Percentiles rank a stretch among this genome's conserved stretches.
phyloP scores from a whole-genome alignment of 2,113 vertebrate genomes.

The Oncorhynchus keta region DNA sequence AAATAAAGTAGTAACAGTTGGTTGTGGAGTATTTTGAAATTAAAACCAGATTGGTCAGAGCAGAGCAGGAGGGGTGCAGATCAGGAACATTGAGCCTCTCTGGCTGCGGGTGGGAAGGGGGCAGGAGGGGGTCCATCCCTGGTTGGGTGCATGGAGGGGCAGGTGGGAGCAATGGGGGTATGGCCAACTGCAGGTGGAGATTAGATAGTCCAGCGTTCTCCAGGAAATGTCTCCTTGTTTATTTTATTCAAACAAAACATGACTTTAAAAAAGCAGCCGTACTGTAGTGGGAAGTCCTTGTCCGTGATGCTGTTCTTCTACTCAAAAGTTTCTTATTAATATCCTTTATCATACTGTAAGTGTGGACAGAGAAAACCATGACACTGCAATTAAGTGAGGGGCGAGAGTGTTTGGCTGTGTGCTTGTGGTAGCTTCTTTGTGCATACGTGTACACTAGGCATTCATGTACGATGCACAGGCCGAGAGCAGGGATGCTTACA shows the following conservation, averaged over 20 bases:
- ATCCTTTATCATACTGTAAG: conserved; percentile 42
- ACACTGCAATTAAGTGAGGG: conserved; percentile 58
- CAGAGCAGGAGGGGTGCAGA: conserved; percentile 1
- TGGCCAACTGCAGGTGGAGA: conserved; percentile 40
- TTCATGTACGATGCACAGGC: conserved; percentile 61
- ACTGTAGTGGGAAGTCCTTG: conserved; percentile 35
- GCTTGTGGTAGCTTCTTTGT: conserved; percentile 75
- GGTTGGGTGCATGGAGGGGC: conserved; percentile 23
- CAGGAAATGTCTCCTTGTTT: conserved; percentile 45
- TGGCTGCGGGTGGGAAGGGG: background rate
- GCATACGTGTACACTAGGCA: conserved; percentile 61
- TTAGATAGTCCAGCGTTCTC: conserved; percentile 56
- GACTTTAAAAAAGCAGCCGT: conserved; percentile 68
- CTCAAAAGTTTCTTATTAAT: conserved; percentile 43
- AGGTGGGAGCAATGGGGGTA: background rate
- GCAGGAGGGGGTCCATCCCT: conserved; percentile 4
- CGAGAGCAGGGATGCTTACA: conserved; percentile 62
- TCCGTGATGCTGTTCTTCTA: conserved; percentile 57
- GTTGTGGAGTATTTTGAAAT: conserved; percentile 46
- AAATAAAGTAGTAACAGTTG: conserved; percentile 18
- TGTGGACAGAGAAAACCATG: conserved; percentile 59
- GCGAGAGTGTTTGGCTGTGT: conserved; percentile 68
- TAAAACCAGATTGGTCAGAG: conserved; percentile 45
- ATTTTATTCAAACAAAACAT: conserved; percentile 45
- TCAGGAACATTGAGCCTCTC: conserved; percentile 24